Evolutionary conservation across 2,888 invertebrate genomes (phyloP).

Genomic region (Galeopsomyia nigrocyanea): DNA sequence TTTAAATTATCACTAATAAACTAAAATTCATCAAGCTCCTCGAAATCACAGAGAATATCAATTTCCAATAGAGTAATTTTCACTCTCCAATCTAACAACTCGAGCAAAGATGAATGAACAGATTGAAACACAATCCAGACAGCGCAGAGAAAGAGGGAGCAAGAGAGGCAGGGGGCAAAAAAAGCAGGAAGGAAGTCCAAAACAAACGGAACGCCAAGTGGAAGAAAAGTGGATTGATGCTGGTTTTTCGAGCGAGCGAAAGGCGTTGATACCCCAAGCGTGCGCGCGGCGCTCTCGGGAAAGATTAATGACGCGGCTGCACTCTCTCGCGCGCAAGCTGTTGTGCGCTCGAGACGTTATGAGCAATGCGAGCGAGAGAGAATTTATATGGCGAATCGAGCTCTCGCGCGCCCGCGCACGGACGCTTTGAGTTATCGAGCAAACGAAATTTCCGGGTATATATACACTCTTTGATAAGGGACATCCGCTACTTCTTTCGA

Average conservation of each 20-base stretch:
- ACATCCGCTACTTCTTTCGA: too few relatives aligned
- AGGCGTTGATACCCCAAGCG: constrained; percentile 28
- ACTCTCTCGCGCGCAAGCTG: constrained; percentile 37
- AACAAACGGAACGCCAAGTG: constrained; percentile 32
- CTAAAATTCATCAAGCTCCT: too few relatives aligned
- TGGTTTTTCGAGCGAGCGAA: constrained; percentile 23
- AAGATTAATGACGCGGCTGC: constrained; percentile 41
- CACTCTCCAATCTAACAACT: background rate
- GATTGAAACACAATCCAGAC: constrained; percentile 12
- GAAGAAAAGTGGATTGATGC: constrained; percentile 43
- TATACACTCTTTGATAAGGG: too few relatives aligned
- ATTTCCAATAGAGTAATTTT: background rate
- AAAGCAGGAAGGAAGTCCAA: background rate
- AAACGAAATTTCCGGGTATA: background rate
- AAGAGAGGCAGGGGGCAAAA: background rate
- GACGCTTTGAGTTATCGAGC: constrained; percentile 15
- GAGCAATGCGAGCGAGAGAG: constrained; percentile 7
- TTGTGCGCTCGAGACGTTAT: constrained; percentile 17
- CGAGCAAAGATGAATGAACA: constrained; percentile 11
- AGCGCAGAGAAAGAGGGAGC: background rate
- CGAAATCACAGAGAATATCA: too few relatives aligned
- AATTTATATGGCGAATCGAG: constrained; percentile 19
- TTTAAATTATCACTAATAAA: too few relatives aligned
- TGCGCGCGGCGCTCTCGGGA: constrained; percentile 2
- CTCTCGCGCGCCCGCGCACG: too few relatives aligned